phyloP scores from a whole-genome alignment of 2,888 invertebrate species.

The Branchipolynoe longqiensis region DNA sequence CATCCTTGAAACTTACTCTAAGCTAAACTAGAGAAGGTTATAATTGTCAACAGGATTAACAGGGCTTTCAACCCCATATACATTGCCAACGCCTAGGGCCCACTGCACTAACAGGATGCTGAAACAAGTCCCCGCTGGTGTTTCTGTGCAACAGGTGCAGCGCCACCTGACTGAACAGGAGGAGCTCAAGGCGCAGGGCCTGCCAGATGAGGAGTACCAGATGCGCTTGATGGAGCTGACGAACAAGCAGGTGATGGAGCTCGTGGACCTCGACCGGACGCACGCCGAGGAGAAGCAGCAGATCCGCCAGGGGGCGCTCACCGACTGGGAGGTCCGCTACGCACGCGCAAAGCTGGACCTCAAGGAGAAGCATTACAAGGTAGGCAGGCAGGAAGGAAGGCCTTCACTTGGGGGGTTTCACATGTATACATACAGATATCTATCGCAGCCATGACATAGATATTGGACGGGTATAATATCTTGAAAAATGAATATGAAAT shows the following conservation, averaged over 20 bases:
- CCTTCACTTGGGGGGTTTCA: too few relatives aligned
- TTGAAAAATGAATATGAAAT: too few relatives aligned
- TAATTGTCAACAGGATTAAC: too few relatives aligned
- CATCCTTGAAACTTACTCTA: too few relatives aligned
- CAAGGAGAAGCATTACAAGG: slow-evolving; percentile 80
- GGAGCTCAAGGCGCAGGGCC: slow-evolving; percentile 72
- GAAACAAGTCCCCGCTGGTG: neutral
- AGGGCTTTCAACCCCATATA: too few relatives aligned
- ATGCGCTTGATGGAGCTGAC: slow-evolving; percentile 73
- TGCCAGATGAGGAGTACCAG: slow-evolving; percentile 76
- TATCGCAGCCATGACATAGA: too few relatives aligned
- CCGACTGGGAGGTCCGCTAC: slow-evolving; percentile 79
- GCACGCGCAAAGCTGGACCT: slow-evolving; percentile 79
- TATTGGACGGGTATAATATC: too few relatives aligned
- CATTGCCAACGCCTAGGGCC: too few relatives aligned
- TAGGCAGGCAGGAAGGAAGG: too few relatives aligned
- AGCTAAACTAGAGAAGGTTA: too few relatives aligned
- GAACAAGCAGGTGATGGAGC: slow-evolving; percentile 77
- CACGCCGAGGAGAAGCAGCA: slow-evolving; percentile 73
- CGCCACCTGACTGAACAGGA: neutral
- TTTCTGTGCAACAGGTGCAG: neutral
- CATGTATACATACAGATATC: too few relatives aligned
- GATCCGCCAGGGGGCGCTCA: slow-evolving; percentile 74
- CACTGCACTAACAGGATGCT: too few relatives aligned
- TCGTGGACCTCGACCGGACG: slow-evolving; percentile 74